Evolutionary conservation across 2,113 vertebrate genomes (phyloP), one percentile per base, ranked within the genome.

Genomic region (Baryphthengus martii): DNA sequence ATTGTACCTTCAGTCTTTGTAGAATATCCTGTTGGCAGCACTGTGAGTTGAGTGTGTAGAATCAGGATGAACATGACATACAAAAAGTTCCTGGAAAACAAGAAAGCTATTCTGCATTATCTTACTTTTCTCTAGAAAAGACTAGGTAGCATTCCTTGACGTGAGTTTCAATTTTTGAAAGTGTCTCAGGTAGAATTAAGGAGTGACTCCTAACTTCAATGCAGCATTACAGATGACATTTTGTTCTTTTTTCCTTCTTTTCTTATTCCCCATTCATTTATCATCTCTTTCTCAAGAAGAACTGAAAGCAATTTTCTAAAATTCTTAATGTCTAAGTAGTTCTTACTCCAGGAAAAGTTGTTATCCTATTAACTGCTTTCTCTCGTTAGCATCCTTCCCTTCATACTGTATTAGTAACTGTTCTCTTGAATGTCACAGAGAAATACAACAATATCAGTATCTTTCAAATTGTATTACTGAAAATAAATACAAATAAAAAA

Each of bases 391-490:
- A 86, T 94, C 68, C 91, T 96, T 85, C 55, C 92, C 86, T 96
- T 98, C 95, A 78, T 95, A 88, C 89, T 94, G 66, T 89, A 96
- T 98, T 98, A 98, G 88, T 78, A 92, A 95, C 84, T 95, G 85
- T 97, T 97, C 97, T 95, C 81, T 74, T 97, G 95, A 98, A 93
- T 98, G 85, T 93, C 96, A 96, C 52, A 93, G 97, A 98, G 96
- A 97, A 95, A 96, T 97, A 67, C 94, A 98, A 96, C 92, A 84
- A 90, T 73, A 97, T 97, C 97, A 95, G 67, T 93, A 93, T 35
- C 91, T 98, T 98, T 98, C 93, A 97, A 96, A 97, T 97, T 97
- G 29, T 96, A 96, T 98, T 97, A 97, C 95, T 90, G 92, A 92
- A 96, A 95, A 95, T 93, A 96, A 97, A 94, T 97, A 91, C 26